Base-by-base conservation (phyloP, 2,113 vertebrate species). In the Phasianus colchicus region DNA sequence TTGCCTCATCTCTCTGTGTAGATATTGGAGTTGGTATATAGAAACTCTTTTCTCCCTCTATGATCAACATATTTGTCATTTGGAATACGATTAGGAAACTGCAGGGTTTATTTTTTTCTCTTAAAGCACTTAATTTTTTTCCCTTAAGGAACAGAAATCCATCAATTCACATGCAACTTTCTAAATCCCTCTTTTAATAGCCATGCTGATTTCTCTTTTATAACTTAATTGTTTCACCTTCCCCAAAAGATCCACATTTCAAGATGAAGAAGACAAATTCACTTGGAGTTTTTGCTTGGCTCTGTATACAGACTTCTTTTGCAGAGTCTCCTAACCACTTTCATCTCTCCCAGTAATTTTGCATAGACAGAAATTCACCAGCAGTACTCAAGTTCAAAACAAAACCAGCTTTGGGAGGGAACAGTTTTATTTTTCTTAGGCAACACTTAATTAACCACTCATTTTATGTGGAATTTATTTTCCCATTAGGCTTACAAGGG, bases 371-470 rank as follows among this genome's bases (percentile, higher is more conserved):
- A 91, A 75, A 69, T 78, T 58, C 65, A 65, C 20, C 60, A 86
- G 47, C 50, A 92, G 27, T 36, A 61, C 80, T 83, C 45, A 85
- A 67, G 27, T 83, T 77, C 22, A 61, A 81, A 96, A 45, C 9
- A 86, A 83, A 93, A 74, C 80, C 69, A 90, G 14, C 72, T 83
- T n/a, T 80, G 86, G 30, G 61, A 95, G 73, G 69, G 76, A 86
- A 48, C 3, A 83, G 54, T 86, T 90, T 86, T 65, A 50, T 61
- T 75, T 87, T 89, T 88, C 83, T 86, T 83, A 86, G 79, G 88
- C 88, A 95, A 93, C 76, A 91, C 57, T 78, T 95, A 93, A 95
- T 95, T 93, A 94, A 95, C 83, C 73, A 54, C 65, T 92, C 15
- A 6, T 72, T 79, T 91, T 61, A 25, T 63, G 50, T 7, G 30